Percentiles rank a stretch among this genome's conserved stretches.
phyloP scores from a whole-genome alignment of 2,113 vertebrate genomes.

The Willisornis vidua region DNA sequence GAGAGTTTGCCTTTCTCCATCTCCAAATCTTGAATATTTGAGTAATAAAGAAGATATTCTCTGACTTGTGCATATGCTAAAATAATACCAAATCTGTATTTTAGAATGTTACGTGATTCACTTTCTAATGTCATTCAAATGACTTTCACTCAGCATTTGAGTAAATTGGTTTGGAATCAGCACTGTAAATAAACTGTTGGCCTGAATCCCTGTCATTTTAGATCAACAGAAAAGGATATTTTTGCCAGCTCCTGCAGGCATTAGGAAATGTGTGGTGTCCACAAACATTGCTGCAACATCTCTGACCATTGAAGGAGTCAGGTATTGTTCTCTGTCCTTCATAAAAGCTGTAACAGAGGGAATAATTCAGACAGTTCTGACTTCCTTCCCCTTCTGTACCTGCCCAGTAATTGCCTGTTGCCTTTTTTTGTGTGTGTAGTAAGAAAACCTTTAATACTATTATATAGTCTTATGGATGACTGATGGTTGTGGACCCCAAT shows the following conservation, averaged over 20 bases:
- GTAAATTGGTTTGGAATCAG: background rate
- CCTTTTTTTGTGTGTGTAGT: background rate
- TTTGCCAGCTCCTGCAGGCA: slow-evolving; percentile 86
- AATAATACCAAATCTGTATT: background rate
- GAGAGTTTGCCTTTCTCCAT: background rate
- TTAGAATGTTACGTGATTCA: background rate
- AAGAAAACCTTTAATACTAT: background rate
- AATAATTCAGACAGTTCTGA: background rate
- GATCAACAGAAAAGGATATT: slow-evolving; percentile 96
- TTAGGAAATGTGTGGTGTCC: slow-evolving; percentile 94
- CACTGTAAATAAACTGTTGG: background rate
- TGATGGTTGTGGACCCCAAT: background rate
- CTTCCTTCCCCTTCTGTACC: background rate
- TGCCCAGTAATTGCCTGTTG: background rate
- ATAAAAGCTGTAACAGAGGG: background rate
- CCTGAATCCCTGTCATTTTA: slow-evolving; percentile 43
- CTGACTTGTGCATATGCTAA: background rate
- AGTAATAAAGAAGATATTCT: background rate
- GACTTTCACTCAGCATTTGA: background rate
- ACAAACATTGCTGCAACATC: slow-evolving; percentile 98
- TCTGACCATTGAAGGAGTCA: slow-evolving; percentile 93
- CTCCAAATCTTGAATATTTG: background rate
- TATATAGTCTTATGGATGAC: background rate
- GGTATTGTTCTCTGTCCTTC: slow-evolving; percentile 67
- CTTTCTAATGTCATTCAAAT: background rate